Evolutionary conservation across 2,888 invertebrate species (phyloP).

Genomic region (Acrobasis repandana): DNA sequence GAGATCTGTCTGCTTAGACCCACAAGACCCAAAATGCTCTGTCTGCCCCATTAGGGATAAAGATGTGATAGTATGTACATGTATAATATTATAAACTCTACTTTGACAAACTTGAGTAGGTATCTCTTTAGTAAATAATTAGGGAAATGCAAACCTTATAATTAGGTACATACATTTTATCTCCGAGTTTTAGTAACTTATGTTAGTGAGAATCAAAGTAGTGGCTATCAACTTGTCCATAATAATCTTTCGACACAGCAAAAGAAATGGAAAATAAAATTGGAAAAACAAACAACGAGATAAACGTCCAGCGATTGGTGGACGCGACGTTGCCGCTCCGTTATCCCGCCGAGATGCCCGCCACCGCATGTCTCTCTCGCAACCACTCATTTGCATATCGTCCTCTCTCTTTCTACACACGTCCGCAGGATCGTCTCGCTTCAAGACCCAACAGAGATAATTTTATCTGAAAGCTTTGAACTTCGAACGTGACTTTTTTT

Average conservation of each 20-base stretch:
- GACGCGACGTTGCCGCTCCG: conserved; percentile 78
- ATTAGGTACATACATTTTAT: too few relatives aligned
- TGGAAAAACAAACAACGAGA: conserved; percentile 62
- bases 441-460: conserved; percentile 80
- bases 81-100: not conserved
- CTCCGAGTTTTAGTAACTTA: too few relatives aligned
- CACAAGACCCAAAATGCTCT: too few relatives aligned
- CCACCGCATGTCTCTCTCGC: conserved; percentile 49
- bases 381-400: conserved; percentile 32
- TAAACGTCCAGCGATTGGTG: conserved; percentile 73
- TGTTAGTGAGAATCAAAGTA: too few relatives aligned
- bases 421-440: conserved; percentile 79
- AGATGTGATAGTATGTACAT: too few relatives aligned
- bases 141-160: too few relatives aligned
- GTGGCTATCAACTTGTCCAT: conserved; percentile 30
- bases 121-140: too few relatives aligned
- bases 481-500: conserved; percentile 68
- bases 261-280: conserved; percentile 55
- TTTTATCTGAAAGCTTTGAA: conserved; percentile 72
- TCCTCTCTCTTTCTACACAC: conserved; percentile 52
- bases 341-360: conserved; percentile 68
- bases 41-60: too few relatives aligned
- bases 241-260: conserved; percentile 36
- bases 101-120: not conserved
- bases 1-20: too few relatives aligned